A percentile compares a stretch with the other conserved stretches of the same genome.
Evolutionary conservation across 2,888 invertebrate genomes (phyloP).

Genomic region (Spodoptera exigua): DNA sequence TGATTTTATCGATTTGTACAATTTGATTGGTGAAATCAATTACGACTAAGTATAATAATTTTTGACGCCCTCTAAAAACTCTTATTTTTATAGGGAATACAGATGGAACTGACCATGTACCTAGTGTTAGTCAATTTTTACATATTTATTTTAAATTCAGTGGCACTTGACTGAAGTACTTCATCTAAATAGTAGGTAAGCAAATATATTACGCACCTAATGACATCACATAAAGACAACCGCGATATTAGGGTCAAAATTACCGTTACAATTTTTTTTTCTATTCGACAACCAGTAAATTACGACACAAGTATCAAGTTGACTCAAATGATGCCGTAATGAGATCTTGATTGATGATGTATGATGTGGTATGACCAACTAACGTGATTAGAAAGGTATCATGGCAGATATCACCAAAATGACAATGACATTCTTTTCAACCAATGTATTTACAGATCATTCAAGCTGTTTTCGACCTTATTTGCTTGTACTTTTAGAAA

Average conservation of each 20-base stretch:
- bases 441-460: slow-evolving; percentile 10
- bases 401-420: slow-evolving; percentile 56
- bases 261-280: slow-evolving; percentile 21
- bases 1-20: slow-evolving; percentile 1
- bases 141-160: too few species aligned
- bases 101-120: too few species aligned
- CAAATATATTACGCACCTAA: background rate
- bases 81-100: too few species aligned
- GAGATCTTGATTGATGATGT: slow-evolving; percentile 51
- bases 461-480: too few species aligned
- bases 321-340: slow-evolving; percentile 27
- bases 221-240: slow-evolving; percentile 19
- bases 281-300: slow-evolving; percentile 13
- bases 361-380: slow-evolving; percentile 37
- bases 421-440: slow-evolving; percentile 67
- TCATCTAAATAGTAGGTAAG: too few species aligned
- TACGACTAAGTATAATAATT: background rate
- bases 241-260: slow-evolving; percentile 23
- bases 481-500: too few species aligned
- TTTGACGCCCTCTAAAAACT: too few species aligned
- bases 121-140: too few species aligned
- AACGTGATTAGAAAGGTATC: slow-evolving; percentile 60
- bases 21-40: slow-evolving; percentile 16
- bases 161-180: too few species aligned
- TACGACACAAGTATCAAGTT: slow-evolving; percentile 35